Base-by-base conservation (phyloP, 2,797 vertebrate genomes). In the Tympanoctomys barrerae region DNA sequence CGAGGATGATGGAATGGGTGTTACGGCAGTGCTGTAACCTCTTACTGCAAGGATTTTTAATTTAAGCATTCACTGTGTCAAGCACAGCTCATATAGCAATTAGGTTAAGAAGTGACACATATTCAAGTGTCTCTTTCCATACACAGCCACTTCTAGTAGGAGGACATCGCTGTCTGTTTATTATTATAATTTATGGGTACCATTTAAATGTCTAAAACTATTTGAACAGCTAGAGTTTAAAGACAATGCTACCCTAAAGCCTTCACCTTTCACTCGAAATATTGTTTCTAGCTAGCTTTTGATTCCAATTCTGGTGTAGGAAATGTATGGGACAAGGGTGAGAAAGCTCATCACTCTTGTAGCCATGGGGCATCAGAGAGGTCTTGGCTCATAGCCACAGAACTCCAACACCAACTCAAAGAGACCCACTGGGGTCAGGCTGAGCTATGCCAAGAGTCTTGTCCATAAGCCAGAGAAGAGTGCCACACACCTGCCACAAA, bases 361-460 rank as follows among this genome's bases (percentile, higher is more conserved):
- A 87, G 31, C 4, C 18, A 22, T 4, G 14, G 80, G 33, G 3
- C 18, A 39, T 62, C 62, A 33, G 54, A 79, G 11, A 54, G 33
- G 0, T 0, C 13, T 68, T 24, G 1, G 5, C 31, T 62, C 5
- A 31, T 14, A 10, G 68, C 8, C 6, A 39, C 57, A 42, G 28
- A 54, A 49, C 18, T 66, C 14, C 26, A 26, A 6, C n/a, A 46
- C 26, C 68, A 66, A 42, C 9, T 31, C n/a, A 7, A 81, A 88
- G 71, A 52, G 13, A 0, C 2, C 2, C 5, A 8, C 2, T 22
- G 39, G 52, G 42, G 24, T 31, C 3, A 10, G 8, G 39, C 3
- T 70, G 4, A 24, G 5, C 4, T 12, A 0, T 24, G 16, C 9
- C 5, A 4, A 79, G 10, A 1, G 54, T 36, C 22, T 9, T 31